Percentiles rank a stretch among this genome's conserved stretches.
Evolutionary conservation across 2,888 invertebrate species (phyloP).

Genomic region (Phania funesta): DNA sequence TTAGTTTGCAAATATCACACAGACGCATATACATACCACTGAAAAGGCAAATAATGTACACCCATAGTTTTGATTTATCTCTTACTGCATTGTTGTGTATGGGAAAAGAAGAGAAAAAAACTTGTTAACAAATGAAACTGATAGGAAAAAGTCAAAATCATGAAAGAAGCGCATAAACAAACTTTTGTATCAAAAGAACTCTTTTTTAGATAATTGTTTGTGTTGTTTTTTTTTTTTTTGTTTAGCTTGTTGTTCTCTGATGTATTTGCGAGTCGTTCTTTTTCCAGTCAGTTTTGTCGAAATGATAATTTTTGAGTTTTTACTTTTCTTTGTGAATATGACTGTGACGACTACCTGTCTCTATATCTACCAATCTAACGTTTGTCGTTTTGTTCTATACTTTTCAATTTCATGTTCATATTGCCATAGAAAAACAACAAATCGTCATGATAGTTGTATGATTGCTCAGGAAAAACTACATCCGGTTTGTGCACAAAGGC

Average conservation of each 20-base stretch:
- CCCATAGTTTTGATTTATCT: constrained; percentile 55
- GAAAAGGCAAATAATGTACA: constrained; percentile 2
- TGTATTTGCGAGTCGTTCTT: not conserved
- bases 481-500: constrained; percentile 92
- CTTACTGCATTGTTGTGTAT: constrained; percentile 28
- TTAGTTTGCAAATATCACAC: not conserved
- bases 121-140: constrained; percentile 3
- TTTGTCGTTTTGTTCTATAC: constrained; percentile 17
- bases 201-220: constrained; percentile 56
- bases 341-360: constrained; percentile 19
- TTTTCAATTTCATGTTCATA: constrained; percentile 58
- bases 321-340: constrained; percentile 31
- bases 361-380: no score
- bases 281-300: not conserved
- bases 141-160: not conserved
- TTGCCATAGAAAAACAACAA: constrained; percentile 88
- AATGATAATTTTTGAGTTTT: constrained; percentile 43
- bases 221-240: constrained; percentile 32
- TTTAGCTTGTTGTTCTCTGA: constrained; percentile 10
- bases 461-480: constrained; percentile 94
- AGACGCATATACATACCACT: no score
- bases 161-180: constrained; percentile 32
- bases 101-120: not conserved
- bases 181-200: constrained; percentile 36
- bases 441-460: constrained; percentile 92